Conservation (phyloP, 2,888 invertebrate species). For the Polydesmus complanatus region DNA sequence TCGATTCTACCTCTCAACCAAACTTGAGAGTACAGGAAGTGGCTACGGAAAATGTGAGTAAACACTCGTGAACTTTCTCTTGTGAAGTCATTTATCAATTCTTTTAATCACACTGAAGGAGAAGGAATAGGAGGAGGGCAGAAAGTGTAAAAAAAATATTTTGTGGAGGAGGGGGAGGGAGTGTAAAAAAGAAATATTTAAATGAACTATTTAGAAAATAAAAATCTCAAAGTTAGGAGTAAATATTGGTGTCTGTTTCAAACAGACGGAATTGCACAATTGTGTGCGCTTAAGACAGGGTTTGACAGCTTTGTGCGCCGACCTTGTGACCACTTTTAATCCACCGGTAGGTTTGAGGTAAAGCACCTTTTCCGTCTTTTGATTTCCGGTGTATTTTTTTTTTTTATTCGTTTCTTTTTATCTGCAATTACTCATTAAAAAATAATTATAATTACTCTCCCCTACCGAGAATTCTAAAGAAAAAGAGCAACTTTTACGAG, state of each 20-base stretch:
- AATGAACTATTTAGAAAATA: background rate
- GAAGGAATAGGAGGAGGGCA: background rate
- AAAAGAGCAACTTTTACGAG: too few relatives aligned
- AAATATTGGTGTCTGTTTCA: background rate
- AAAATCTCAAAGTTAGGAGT: background rate
- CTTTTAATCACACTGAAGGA: background rate
- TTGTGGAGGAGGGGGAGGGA: background rate
- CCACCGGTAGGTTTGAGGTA: background rate
- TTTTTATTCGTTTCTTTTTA: conserved; percentile 6
- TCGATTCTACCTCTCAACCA: background rate
- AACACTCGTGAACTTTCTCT: background rate
- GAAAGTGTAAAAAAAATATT: background rate
- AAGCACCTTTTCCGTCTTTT: conserved; percentile 13
- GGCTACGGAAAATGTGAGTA: background rate
- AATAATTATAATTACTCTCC: background rate
- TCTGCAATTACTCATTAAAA: background rate
- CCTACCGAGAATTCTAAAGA: too few relatives aligned
- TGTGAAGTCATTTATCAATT: background rate
- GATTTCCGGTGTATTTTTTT: conserved; percentile 1
- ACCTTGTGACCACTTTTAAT: background rate
- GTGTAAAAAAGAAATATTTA: background rate
- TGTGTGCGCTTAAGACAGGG: too few relatives aligned
- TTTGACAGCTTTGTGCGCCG: background rate
- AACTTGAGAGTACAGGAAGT: background rate
- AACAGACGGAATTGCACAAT: background rate